Percentiles rank a stretch among this genome's conserved stretches.
These are phyloP conservation scores for Thymelicus acteon DNA, from an alignment of 2,888 invertebrate species.

Conservation along the genomic window DNA sequence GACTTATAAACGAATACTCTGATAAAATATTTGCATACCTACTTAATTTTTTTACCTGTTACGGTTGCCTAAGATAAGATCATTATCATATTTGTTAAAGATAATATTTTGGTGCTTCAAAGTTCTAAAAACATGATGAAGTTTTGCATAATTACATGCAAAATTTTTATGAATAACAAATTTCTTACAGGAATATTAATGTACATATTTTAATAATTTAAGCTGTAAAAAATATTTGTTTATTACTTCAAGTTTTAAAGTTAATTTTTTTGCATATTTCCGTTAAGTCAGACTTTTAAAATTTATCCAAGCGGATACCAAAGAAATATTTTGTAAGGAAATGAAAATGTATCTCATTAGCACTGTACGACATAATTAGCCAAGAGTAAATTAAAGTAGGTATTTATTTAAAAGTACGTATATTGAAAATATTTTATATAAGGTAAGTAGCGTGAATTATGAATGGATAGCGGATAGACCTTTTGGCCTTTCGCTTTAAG, in stretches of 20 bases:
- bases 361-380: too few relatives aligned
- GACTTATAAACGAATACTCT: too few relatives aligned
- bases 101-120: background rate
- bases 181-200: background rate
- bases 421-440: background rate
- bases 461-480: constrained; percentile 56
- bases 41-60: background rate
- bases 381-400: too few relatives aligned
- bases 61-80: background rate
- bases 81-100: constrained; percentile 14
- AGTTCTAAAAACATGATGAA: background rate
- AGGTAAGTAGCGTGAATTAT: constrained; percentile 37
- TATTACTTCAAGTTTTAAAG: too few relatives aligned
- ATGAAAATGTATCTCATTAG: too few relatives aligned
- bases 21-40: background rate
- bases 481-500: constrained; percentile 51
- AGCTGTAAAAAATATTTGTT: too few relatives aligned
- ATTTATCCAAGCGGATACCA: background rate
- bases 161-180: constrained; percentile 11
- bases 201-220: too few relatives aligned
- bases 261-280: too few relatives aligned
- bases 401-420: too few relatives aligned
- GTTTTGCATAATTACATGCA: background rate
- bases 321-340: background rate
- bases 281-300: too few relatives aligned